These are phyloP conservation scores for Periophthalmus magnuspinnatus DNA, from an alignment of 2,797 vertebrate species.

Conservation along the genomic window DNA sequence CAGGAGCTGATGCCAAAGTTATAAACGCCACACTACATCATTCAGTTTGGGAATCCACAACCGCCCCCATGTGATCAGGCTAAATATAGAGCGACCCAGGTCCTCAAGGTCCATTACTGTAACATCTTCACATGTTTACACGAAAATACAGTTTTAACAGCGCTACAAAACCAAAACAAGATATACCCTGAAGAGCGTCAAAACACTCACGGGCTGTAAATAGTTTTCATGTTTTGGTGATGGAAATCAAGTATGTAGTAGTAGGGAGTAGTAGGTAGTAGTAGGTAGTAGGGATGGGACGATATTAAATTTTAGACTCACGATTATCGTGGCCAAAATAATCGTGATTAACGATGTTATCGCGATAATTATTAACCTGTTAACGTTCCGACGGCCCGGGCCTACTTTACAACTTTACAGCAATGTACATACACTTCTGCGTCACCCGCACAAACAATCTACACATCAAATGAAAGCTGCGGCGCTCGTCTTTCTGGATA, in stretches of 20 bases:
- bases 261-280: no score
- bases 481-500: no score
- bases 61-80: constrained; percentile 43
- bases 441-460: no score
- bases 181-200: neutral
- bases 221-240: neutral
- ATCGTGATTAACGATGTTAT: no score
- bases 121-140: constrained; percentile 30
- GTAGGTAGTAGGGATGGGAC: no score
- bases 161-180: constrained; percentile 6
- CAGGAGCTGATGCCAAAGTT: constrained; percentile 14
- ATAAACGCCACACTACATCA: constrained; percentile 46
- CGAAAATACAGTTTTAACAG: constrained; percentile 9
- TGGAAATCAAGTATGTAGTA: neutral
- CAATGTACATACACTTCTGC: no score
- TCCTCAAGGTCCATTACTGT: constrained; percentile 14
- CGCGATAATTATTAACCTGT: no score
- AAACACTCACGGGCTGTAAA: neutral
- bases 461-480: no score
- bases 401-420: no score
- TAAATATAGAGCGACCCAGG: constrained; percentile 38
- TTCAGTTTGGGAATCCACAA: constrained; percentile 46
- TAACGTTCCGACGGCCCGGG: no score
- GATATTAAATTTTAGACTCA: no score
- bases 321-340: no score